Base-by-base conservation (phyloP, 2,888 invertebrate species). In the Nysson spinosus region DNA sequence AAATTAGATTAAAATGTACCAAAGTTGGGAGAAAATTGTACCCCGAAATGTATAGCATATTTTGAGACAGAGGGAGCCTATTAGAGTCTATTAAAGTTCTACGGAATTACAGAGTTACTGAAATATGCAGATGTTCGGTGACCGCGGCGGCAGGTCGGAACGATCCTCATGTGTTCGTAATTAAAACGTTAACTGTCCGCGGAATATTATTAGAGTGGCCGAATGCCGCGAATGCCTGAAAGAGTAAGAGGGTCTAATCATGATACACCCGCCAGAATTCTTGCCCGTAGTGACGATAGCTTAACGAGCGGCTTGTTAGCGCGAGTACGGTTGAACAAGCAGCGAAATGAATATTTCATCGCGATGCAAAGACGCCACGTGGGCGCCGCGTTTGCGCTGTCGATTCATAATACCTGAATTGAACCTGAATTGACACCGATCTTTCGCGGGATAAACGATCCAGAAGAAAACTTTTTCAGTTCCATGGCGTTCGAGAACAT, bases 281-380 rank as follows among this genome's bases (percentile, higher is more conserved):
- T 46, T 63, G 37, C 24, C 56, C 12, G 28, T 40, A 56, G 46
- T 49, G 71, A 70, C 65, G 70, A 70, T 72, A 67, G 65, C 43
- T 57, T 71, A 71, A 71, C 71, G 71, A 71, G 71, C 57, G 71
- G 52, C 71, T 71, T 71, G 71, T 71, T 71, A 71, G 71, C 71
- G 62, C 58, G 46, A 71, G 62, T 47, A 65, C 51, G 64, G 35
- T 64, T 55, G 69, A 69, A 70, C 70, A 70, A 70, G 65, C 69
- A 54, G 69, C 58, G 51, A 71, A 71, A 71, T 71, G 71, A 71
- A 71, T 71, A 72, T 71, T 72, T 71, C 71, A 71, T 71, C 66
- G 70, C 64, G 63, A 50, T 50, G 32, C 39, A 12, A 30, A 46
- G 22, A 52, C 56, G 67, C 67, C 68, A 68, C 68, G 67, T 68